Evolutionary conservation across 1,140 invertebrate genomes (phyloP).

Genomic region (Nebria ingens): DNA sequence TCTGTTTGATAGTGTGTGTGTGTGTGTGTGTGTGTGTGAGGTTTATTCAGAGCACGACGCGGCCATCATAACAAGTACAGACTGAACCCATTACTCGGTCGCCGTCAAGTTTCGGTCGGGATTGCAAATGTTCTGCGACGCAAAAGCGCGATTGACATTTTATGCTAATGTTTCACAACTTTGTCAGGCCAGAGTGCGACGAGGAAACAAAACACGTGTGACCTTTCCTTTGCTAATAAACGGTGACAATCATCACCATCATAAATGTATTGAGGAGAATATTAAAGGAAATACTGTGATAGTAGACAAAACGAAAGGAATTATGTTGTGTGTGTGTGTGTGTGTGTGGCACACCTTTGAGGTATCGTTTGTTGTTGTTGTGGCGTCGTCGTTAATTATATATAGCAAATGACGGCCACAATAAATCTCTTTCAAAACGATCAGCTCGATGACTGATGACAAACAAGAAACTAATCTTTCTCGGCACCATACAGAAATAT

Average conservation of each 20-base stretch:
- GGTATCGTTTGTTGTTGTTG: too few species aligned
- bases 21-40: background rate
- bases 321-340: too few species aligned
- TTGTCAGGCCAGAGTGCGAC: background rate
- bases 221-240: too few species aligned
- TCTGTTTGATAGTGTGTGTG: background rate
- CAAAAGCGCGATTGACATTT: slow-evolving; percentile 21
- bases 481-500: too few species aligned
- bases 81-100: slow-evolving; percentile 21
- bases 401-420: too few species aligned
- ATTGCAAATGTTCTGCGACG: slow-evolving; percentile 16
- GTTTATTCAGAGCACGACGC: slow-evolving; percentile 18
- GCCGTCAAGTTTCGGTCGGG: slow-evolving; percentile 18
- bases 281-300: too few species aligned
- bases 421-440: background rate
- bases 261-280: too few species aligned
- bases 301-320: too few species aligned
- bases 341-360: too few species aligned
- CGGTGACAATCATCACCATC: too few species aligned
- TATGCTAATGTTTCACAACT: slow-evolving; percentile 19
- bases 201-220: background rate
- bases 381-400: too few species aligned
- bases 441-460: background rate
- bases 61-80: slow-evolving; percentile 21
- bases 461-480: background rate